These are phyloP conservation scores for Drosophila tripunctata DNA, from an alignment of 2,888 invertebrate genomes.

Conservation along the genomic window DNA sequence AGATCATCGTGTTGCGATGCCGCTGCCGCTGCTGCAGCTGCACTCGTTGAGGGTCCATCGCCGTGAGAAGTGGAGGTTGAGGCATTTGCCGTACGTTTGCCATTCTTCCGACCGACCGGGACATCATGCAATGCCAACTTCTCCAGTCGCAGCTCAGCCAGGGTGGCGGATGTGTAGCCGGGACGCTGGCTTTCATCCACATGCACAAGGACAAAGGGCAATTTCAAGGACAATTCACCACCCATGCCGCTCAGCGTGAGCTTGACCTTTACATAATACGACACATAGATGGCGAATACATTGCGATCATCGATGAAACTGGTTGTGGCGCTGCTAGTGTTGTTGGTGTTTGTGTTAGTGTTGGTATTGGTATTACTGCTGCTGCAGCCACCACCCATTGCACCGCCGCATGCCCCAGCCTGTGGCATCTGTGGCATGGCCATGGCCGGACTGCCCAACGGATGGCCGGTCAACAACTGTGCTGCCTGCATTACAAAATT, in stretches of 20 bases:
- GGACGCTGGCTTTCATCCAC: conserved; percentile 75
- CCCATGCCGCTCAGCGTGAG: conserved; percentile 92
- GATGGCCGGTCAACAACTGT: conserved; percentile 55
- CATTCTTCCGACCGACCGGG: conserved; percentile 60
- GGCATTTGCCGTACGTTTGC: conserved; percentile 10
- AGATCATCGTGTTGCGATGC: not conserved
- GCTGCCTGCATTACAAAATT: conserved; percentile 63
- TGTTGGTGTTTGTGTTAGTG: not conserved
- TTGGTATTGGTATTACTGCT: conserved; percentile 1
- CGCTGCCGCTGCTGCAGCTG: conserved; percentile 57
- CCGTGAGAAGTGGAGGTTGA: conserved; percentile 1
- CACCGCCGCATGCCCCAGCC: conserved; percentile 2
- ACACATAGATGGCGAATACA: conserved; percentile 95
- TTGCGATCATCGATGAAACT: conserved; percentile 87
- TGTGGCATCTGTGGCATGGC: conserved; percentile 43
- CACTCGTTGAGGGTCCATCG: conserved; percentile 69
- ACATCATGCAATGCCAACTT: conserved; percentile 76
- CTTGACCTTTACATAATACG: conserved; percentile 95
- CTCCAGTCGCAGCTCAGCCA: conserved; percentile 59
- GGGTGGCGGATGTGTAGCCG: conserved; percentile 46
- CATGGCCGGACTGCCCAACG: conserved; percentile 68
- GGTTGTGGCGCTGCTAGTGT: not conserved
- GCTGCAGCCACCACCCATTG: not conserved
- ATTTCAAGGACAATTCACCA: conserved; percentile 90
- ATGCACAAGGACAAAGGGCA: conserved; percentile 92